Percentiles rank a stretch among this genome's conserved stretches.
These are phyloP conservation scores for Neoseiulus cucumeris DNA, from an alignment of 1,140 invertebrate species.

Conservation along the genomic window DNA sequence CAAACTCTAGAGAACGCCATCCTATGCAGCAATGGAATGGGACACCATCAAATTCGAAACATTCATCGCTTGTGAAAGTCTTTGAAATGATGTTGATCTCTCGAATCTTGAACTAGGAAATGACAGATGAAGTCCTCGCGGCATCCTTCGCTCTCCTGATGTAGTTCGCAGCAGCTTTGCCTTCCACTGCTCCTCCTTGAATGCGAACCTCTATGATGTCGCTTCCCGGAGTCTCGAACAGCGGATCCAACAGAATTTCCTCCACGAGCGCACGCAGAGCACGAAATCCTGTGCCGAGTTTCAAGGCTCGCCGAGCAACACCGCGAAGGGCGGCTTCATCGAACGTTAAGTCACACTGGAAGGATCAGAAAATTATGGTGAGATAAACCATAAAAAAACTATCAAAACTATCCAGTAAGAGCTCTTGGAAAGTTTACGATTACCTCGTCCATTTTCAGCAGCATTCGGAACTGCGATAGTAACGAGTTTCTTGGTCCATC, in stretches of 20 bases:
- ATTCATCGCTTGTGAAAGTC: too few species aligned
- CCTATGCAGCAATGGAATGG: too few species aligned
- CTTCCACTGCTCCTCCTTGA: constrained; percentile 27
- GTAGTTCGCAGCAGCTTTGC: constrained; percentile 23
- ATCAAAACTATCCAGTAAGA: too few species aligned
- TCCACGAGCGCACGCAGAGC: too few species aligned
- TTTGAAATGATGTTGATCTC: too few species aligned
- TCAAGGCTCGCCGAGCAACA: constrained; percentile 72
- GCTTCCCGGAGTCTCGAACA: constrained; percentile 92
- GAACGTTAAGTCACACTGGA: constrained; percentile 66
- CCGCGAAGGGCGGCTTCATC: constrained; percentile 62
- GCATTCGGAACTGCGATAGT: constrained; percentile 56
- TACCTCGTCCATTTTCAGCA: constrained; percentile 54
- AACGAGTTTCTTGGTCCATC: constrained; percentile 93
- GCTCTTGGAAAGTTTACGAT: too few species aligned
- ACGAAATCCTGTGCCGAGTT: constrained; percentile 88
- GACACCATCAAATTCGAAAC: too few species aligned
- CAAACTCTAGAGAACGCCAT: too few species aligned
- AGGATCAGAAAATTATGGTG: constrained; percentile 7
- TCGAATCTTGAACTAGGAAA: too few species aligned
- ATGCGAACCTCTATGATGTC: constrained; percentile 71
- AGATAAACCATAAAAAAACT: constrained; percentile 15
- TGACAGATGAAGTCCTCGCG: too few species aligned
- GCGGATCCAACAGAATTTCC: constrained; percentile 69
- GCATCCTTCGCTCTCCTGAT: too few species aligned